Conservation (phyloP, 2,888 invertebrate genomes). For the Capitulum mitella region DNA sequence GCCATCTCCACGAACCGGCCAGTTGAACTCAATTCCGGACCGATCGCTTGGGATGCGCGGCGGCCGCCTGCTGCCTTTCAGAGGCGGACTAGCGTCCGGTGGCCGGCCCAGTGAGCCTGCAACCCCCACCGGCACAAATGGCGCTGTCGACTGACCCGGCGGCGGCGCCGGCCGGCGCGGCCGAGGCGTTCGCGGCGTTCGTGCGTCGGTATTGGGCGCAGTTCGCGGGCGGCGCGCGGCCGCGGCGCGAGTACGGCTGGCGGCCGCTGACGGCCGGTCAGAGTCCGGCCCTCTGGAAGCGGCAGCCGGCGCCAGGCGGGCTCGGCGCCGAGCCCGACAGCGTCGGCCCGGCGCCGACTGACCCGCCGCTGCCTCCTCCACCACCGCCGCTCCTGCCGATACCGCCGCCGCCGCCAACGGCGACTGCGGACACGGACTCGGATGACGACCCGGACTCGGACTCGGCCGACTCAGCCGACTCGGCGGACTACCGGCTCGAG, state of each 20-base stretch:
- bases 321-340: neutral
- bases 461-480: neutral
- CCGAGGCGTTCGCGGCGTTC: neutral
- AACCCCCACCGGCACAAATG: neutral
- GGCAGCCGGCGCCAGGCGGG: no score
- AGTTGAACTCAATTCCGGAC: no score
- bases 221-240: neutral
- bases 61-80: no score
- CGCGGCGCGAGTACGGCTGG: constrained; percentile 4
- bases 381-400: neutral
- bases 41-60: no score
- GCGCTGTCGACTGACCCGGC: neutral
- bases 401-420: neutral
- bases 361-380: neutral
- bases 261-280: neutral
- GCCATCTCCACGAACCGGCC: no score
- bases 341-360: neutral
- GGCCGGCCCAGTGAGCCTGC: neutral
- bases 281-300: no score
- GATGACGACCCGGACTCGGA: neutral
- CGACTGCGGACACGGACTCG: neutral
- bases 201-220: neutral
- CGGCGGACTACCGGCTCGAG: no score
- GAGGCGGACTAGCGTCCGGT: neutral
- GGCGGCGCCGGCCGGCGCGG: neutral